Evolutionary conservation across 2,797 vertebrate species (phyloP).

Genomic region (Gobionotothen gibberifrons): DNA sequence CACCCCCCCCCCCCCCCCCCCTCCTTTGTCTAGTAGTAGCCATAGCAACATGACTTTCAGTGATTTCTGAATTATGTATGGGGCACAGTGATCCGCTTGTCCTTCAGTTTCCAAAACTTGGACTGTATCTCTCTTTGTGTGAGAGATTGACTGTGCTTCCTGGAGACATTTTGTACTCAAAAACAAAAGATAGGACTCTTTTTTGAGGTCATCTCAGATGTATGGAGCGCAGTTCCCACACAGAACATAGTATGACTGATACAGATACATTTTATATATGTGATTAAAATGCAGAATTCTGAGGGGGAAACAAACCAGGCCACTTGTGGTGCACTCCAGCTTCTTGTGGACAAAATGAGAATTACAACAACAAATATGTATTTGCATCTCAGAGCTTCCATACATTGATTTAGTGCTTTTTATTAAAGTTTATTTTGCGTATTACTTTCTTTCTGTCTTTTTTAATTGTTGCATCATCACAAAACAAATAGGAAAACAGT

Average conservation of each 20-base stretch:
- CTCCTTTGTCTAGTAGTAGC: slow-evolving; percentile 9
- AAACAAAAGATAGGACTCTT: slow-evolving; percentile 52
- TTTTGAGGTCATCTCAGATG: slow-evolving; percentile 21
- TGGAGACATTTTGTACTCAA: slow-evolving; percentile 1
- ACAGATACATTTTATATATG: neutral
- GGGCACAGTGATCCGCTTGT: slow-evolving; percentile 56
- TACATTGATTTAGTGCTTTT: neutral
- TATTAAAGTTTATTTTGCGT: neutral
- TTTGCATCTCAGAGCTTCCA: too few species aligned
- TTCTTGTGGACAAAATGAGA: too few species aligned
- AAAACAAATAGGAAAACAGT: neutral
- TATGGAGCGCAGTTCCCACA: neutral
- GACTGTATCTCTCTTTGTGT: slow-evolving; percentile 16
- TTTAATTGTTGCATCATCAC: neutral
- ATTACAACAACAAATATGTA: too few species aligned
- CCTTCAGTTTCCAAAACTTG: slow-evolving; percentile 37
- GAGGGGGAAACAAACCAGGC: neutral
- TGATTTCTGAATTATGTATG: slow-evolving; percentile 47
- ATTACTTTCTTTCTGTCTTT: neutral
- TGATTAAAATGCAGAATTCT: neutral
- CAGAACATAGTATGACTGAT: neutral
- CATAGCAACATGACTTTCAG: slow-evolving; percentile 53
- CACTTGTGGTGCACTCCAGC: too few species aligned
- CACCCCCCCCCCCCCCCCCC: neutral
- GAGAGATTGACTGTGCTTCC: neutral